A percentile compares a stretch with the other conserved stretches of the same genome.
Conservation (phyloP, 1,140 invertebrate species). For the Coelopa frigida region DNA sequence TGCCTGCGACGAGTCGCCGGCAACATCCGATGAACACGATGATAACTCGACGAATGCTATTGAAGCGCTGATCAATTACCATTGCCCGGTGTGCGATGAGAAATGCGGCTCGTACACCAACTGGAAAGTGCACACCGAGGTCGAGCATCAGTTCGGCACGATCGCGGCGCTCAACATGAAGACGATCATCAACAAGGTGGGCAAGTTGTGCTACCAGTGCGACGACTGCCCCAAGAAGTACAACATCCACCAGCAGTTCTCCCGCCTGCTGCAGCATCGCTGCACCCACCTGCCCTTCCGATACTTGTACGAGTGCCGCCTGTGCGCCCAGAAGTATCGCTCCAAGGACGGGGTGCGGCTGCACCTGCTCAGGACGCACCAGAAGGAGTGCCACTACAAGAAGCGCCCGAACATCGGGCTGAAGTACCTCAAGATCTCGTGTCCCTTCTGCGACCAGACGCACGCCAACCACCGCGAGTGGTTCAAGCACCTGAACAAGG, state of each 20-base stretch:
- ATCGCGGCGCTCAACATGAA: conserved; percentile 2
- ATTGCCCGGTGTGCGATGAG: conserved; percentile 3
- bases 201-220: conserved; percentile 1
- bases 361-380: no score
- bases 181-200: conserved; percentile 3
- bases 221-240: conserved; percentile 1
- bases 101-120: not conserved
- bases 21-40: not conserved
- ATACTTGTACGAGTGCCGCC: conserved; percentile 1
- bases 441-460: no score
- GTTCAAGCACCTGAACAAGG: not conserved
- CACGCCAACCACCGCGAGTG: not conserved
- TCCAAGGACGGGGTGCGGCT: no score
- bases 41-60: not conserved
- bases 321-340: not conserved
- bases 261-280: not conserved
- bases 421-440: no score
- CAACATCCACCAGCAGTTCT: not conserved
- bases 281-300: not conserved
- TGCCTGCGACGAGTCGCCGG: not conserved
- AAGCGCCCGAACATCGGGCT: no score
- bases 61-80: conserved; percentile 4
- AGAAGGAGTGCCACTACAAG: no score
- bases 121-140: conserved; percentile 7
- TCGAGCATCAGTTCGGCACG: conserved; percentile 1